phyloP scores from a whole-genome alignment of 2,797 vertebrate species.

The Amazona ochrocephala region DNA sequence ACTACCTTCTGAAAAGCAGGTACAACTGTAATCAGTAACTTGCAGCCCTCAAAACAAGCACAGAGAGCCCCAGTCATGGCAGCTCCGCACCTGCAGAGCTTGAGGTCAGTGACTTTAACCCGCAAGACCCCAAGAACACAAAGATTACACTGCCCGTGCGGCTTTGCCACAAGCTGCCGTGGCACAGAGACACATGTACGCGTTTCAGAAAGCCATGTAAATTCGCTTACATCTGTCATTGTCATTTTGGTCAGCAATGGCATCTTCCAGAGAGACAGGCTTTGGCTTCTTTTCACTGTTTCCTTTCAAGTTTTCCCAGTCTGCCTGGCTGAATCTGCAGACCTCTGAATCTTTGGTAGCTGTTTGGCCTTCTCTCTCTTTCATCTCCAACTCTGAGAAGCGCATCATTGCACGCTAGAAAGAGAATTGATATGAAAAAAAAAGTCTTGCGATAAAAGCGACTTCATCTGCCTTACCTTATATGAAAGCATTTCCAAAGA shows the following conservation, averaged over 20 bases:
- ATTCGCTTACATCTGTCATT: conserved; percentile 80
- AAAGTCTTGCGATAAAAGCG: conserved; percentile 76
- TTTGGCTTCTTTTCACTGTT: conserved; percentile 82
- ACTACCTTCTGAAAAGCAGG: not conserved
- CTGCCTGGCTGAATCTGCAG: conserved; percentile 84
- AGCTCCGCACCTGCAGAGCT: not conserved
- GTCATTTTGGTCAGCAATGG: conserved; percentile 79
- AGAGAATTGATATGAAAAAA: conserved; percentile 80
- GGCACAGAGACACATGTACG: not conserved
- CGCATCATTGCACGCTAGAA: conserved; percentile 99
- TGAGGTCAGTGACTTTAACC: not conserved
- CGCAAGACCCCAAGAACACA: not conserved
- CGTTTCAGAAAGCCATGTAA: conserved; percentile 47
- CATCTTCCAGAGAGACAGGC: conserved; percentile 79
- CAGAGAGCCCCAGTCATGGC: not conserved
- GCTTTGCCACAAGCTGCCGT: not conserved
- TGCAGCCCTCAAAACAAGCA: not conserved
- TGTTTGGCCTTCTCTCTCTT: conserved; percentile 93
- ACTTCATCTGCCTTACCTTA: conserved; percentile 78
- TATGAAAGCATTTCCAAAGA: conserved; percentile 79
- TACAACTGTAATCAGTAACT: not conserved
- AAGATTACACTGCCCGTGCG: not conserved
- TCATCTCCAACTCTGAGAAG: conserved; percentile 99
- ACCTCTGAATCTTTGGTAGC: conserved; percentile 85
- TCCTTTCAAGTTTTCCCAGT: conserved; percentile 84